phyloP scores from a whole-genome alignment of 2,797 vertebrate genomes.

The Poecile montanus region DNA sequence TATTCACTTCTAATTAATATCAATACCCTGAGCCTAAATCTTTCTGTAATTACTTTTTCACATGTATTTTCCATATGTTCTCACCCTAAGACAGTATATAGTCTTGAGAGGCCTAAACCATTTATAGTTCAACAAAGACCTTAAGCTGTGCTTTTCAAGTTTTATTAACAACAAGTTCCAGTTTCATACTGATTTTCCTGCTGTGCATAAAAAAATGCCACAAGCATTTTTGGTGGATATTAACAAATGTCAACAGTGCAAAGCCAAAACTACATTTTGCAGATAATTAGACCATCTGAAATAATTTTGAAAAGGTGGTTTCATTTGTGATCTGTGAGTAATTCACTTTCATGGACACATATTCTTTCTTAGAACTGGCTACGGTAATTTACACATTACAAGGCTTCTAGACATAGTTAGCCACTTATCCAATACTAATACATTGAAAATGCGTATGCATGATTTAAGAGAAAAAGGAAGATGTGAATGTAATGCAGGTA shows the following conservation, averaged over 20 bases:
- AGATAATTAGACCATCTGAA: conserved; percentile 65
- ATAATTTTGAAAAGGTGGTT: conserved; percentile 64
- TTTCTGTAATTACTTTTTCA: conserved; percentile 43
- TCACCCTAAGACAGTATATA: conserved; percentile 20
- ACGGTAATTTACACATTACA: conserved; percentile 64
- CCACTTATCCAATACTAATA: conserved; percentile 51
- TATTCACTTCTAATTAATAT: conserved; percentile 63
- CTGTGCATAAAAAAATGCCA: conserved; percentile 65
- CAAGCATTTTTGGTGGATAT: conserved; percentile 60
- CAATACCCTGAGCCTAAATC: conserved; percentile 11
- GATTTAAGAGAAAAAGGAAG: conserved; percentile 52
- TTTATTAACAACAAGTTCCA: conserved; percentile 69
- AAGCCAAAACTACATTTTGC: conserved; percentile 56
- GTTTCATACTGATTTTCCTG: conserved; percentile 62
- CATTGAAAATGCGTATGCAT: conserved; percentile 49
- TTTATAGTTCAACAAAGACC: conserved; percentile 63
- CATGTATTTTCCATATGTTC: conserved; percentile 34
- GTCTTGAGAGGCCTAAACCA: conserved; percentile 41
- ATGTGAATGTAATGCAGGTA: conserved; percentile 37
- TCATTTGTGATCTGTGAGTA: conserved; percentile 67
- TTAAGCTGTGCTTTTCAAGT: conserved; percentile 70
- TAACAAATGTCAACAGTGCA: conserved; percentile 66
- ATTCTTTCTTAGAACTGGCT: conserved; percentile 33
- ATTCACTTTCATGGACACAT: conserved; percentile 64
- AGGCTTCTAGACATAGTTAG: conserved; percentile 44